phyloP scores from a whole-genome alignment of 2,888 invertebrate species.

The Rapana venosa region DNA sequence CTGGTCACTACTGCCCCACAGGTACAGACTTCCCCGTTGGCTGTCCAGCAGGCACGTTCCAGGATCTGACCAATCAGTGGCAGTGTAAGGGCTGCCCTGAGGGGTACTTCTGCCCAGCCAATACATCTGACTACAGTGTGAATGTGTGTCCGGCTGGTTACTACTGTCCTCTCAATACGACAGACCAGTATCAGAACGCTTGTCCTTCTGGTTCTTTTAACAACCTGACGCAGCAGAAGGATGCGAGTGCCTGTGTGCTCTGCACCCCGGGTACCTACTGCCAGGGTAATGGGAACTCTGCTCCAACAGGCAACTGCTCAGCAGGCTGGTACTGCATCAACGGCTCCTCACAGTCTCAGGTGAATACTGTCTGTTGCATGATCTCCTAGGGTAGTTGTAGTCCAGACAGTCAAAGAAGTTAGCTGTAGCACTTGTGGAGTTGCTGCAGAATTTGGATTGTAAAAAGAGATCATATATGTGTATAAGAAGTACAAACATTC shows the following conservation, averaged over 20 bases:
- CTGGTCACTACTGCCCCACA: slow-evolving; percentile 70
- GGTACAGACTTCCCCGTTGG: slow-evolving; percentile 71
- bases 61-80: slow-evolving; percentile 69
- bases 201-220: slow-evolving; percentile 72
- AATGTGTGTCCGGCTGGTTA: slow-evolving; percentile 71
- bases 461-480: too few relatives aligned
- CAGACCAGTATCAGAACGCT: slow-evolving; percentile 61
- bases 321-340: slow-evolving; percentile 72
- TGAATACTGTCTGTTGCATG: slow-evolving; percentile 47
- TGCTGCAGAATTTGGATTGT: not conserved
- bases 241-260: slow-evolving; percentile 57
- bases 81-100: slow-evolving; percentile 72
- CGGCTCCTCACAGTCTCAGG: slow-evolving; percentile 64
- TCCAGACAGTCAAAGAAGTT: not conserved
- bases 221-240: slow-evolving; percentile 61
- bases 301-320: slow-evolving; percentile 68
- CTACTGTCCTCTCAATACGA: slow-evolving; percentile 65
- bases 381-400: too few relatives aligned
- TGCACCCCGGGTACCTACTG: slow-evolving; percentile 72
- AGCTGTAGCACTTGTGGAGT: not conserved
- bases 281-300: slow-evolving; percentile 64
- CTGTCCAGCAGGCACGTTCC: slow-evolving; percentile 75
- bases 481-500: too few relatives aligned
- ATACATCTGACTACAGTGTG: slow-evolving; percentile 70
- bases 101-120: slow-evolving; percentile 73